These are phyloP conservation scores for Ceratoteleas bidentatus DNA, from an alignment of 1,140 invertebrate genomes.

Conservation along the genomic window DNA sequence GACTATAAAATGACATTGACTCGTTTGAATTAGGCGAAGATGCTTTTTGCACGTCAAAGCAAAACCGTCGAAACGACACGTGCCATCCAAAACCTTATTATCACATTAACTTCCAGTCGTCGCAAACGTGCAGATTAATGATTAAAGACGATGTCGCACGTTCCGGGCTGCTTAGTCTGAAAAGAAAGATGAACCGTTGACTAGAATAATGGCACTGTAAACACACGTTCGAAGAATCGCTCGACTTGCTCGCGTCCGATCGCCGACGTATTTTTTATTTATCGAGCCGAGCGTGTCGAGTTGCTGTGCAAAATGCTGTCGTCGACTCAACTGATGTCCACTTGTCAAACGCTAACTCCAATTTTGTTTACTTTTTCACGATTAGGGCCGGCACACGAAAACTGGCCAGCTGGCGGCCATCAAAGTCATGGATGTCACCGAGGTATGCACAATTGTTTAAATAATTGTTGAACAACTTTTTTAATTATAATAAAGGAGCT, in stretches of 20 bases:
- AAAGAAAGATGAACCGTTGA: conserved; percentile 18
- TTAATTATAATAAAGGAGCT: too few relatives aligned
- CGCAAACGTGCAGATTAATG: conserved; percentile 20
- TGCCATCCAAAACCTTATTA: too few relatives aligned
- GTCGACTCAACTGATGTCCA: conserved; percentile 2
- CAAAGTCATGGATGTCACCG: conserved; percentile 99
- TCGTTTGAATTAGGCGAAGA: too few relatives aligned
- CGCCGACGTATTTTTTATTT: conserved; percentile 34
- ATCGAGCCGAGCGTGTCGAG: conserved; percentile 3
- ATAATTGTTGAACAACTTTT: not conserved
- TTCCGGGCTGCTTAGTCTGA: conserved; percentile 5
- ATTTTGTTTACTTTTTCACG: conserved; percentile 68
- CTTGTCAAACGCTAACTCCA: conserved; percentile 28
- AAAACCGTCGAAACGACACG: too few relatives aligned
- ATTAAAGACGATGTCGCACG: conserved; percentile 16
- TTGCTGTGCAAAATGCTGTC: conserved; percentile 9
- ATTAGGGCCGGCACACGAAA: conserved; percentile 98
- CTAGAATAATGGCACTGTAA: conserved; percentile 24
- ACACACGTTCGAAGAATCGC: conserved; percentile 17
- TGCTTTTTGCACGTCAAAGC: too few relatives aligned
- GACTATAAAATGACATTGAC: too few relatives aligned
- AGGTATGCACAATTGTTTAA: conserved; percentile 82
- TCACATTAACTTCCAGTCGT: conserved; percentile 20
- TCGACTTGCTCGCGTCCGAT: conserved; percentile 19
- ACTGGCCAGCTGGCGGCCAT: conserved; percentile 99